phyloP scores from a whole-genome alignment of 2,888 invertebrate genomes.

The Erynnis tages region DNA sequence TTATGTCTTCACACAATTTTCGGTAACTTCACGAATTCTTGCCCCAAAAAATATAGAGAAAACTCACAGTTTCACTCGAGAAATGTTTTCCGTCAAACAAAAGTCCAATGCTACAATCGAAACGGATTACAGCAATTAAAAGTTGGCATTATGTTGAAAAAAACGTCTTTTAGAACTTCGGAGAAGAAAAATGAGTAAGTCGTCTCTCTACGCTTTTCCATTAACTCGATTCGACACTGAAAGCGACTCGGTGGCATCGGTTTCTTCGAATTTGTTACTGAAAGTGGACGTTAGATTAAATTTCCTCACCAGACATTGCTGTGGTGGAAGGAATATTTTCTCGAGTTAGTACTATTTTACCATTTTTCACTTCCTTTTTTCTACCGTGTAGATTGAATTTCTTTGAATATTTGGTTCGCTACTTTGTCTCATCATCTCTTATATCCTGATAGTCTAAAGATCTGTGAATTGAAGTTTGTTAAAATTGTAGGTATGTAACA shows the following conservation, averaged over 20 bases:
- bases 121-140: conserved; percentile 23
- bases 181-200: conserved; percentile 1
- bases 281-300: conserved; percentile 20
- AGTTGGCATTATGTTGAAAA: conserved; percentile 8
- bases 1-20: not conserved
- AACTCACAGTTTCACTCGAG: not conserved
- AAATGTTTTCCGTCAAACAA: not conserved
- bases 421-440: too few species aligned
- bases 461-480: too few species aligned
- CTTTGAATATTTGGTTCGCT: not conserved
- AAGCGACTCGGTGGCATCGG: conserved; percentile 9
- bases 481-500: too few species aligned
- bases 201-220: conserved; percentile 9
- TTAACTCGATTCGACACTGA: conserved; percentile 18
- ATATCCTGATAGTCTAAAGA: too few species aligned
- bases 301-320: not conserved
- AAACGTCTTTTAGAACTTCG: not conserved
- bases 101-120: conserved; percentile 1
- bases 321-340: conserved; percentile 7
- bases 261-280: conserved; percentile 15
- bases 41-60: not conserved
- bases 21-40: not conserved
- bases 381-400: not conserved
- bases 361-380: not conserved
- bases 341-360: not conserved